Evolutionary conservation across 2,888 invertebrate genomes (phyloP), one percentile per base, ranked within the genome.

Genomic region (Apantesis nais): DNA sequence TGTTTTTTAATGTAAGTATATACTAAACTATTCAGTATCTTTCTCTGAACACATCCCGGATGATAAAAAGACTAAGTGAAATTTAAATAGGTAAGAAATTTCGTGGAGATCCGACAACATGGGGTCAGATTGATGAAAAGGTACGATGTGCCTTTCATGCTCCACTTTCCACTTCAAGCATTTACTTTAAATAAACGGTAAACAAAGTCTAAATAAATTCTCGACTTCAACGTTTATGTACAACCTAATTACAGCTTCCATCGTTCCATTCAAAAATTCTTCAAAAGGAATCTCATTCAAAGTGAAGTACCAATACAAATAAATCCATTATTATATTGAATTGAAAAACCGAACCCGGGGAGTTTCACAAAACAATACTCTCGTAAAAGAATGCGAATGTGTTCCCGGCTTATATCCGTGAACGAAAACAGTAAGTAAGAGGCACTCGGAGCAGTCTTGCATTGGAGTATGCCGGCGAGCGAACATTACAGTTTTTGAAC

Each of bases 401-500:
- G 66, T 80, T 72, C 67, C 72, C 48, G 71, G 62, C 73, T 74
- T 78, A 76, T 79, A 75, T 75, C 74, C 66, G 73, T 66, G 74
- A 78, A 72, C 72, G 81, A 74, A 70, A 77, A 73, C 74, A 78
- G 78, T 79, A 78, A 80, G 79, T 78, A 75, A 78, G 72, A 71
- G 78, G 76, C 74, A 82, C 81, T 84, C 74, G 61, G 66, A 44
- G 74, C 78, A 74, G 77, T 52, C 48, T 82, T 80, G 80, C 78
- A 79, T 29, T 58, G 29, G 29, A 58, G 58, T 76, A 80, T 74
- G 78, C 82, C 75, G 69, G 70, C 71, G 78, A 74, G 71, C 79
- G 72, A 75, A 76, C 80, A 77, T 70, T 74, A 72, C 73, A 78
- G 74, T 78, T 79, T 82, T 82, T 83, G 82, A 82, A 66, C 75